A percentile compares a stretch with the other conserved stretches of the same genome.
phyloP scores from a whole-genome alignment of 1,140 invertebrate genomes.

The Ruditapes philippinarum region DNA sequence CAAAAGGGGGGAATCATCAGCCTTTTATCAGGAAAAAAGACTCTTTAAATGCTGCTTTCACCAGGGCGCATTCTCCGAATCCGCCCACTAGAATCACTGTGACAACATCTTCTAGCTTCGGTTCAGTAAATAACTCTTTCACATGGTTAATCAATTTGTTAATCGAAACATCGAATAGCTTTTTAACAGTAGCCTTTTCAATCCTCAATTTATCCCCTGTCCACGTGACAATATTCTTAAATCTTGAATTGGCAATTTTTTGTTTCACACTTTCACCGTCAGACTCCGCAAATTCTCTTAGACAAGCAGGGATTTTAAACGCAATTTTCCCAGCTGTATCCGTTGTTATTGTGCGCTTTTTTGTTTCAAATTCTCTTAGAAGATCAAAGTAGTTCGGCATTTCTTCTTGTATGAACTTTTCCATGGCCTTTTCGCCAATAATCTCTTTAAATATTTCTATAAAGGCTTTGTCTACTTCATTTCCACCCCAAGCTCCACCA shows the following conservation, averaged over 20 bases:
- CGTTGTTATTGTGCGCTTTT: conserved; percentile 13
- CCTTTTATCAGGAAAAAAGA: not conserved
- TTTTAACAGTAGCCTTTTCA: not conserved
- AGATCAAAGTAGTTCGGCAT: conserved; percentile 35
- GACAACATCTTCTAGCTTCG: not conserved
- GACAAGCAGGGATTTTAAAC: not conserved
- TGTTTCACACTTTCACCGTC: not conserved
- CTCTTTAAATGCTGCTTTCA: not conserved
- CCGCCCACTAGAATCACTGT: conserved; percentile 64
- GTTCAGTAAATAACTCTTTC: not conserved
- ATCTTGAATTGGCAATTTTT: not conserved
- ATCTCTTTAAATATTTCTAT: not conserved
- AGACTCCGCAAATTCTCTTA: not conserved
- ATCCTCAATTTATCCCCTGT: not conserved
- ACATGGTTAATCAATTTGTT: not conserved
- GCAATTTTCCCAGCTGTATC: not conserved
- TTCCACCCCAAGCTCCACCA: conserved; percentile 41
- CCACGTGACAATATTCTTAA: not conserved
- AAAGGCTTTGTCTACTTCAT: not conserved
- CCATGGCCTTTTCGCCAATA: not conserved
- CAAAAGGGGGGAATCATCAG: conserved; percentile 12
- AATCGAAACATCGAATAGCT: not conserved
- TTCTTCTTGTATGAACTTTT: not conserved
- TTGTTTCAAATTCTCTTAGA: conserved; percentile 26
- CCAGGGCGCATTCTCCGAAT: not conserved